Conservation (phyloP, 2,888 invertebrate genomes). For the Cordilura impudica region DNA sequence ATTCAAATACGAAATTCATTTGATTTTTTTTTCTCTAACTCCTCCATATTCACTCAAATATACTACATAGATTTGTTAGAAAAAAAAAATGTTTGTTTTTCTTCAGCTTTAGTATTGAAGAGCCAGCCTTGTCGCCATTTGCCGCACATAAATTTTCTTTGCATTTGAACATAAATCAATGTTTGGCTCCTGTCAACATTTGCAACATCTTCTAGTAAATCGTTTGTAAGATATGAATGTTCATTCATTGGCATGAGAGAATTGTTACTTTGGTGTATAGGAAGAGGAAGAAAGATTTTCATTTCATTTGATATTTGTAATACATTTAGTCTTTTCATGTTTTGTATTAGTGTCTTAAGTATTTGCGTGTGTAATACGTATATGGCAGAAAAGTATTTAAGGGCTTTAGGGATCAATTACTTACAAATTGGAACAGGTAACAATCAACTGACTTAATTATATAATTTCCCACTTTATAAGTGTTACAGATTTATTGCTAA, state of each 20-base stretch:
- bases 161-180: conserved; percentile 73
- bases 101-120: conserved; percentile 9
- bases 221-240: conserved; percentile 53
- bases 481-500: conserved; percentile 48
- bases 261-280: conserved; percentile 1
- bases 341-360: no score
- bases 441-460: conserved; percentile 57
- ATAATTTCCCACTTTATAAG: conserved; percentile 38
- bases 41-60: conserved; percentile 24
- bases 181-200: conserved; percentile 72
- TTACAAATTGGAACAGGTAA: conserved; percentile 55
- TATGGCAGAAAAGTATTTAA: conserved; percentile 47
- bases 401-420: conserved; percentile 62
- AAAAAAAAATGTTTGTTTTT: neutral
- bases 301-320: conserved; percentile 37
- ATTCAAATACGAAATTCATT: conserved; percentile 69
- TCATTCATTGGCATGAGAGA: neutral
- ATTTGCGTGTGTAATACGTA: conserved; percentile 8
- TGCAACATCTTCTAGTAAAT: conserved; percentile 61
- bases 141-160: conserved; percentile 73
- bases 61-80: conserved; percentile 1
- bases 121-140: conserved; percentile 48
- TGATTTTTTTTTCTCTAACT: conserved; percentile 43
- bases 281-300: conserved; percentile 28
- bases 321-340: conserved; percentile 19